These are phyloP conservation scores for Xiphorhynchus elegans DNA, from an alignment of 2,113 vertebrate genomes.

Conservation along the genomic window DNA sequence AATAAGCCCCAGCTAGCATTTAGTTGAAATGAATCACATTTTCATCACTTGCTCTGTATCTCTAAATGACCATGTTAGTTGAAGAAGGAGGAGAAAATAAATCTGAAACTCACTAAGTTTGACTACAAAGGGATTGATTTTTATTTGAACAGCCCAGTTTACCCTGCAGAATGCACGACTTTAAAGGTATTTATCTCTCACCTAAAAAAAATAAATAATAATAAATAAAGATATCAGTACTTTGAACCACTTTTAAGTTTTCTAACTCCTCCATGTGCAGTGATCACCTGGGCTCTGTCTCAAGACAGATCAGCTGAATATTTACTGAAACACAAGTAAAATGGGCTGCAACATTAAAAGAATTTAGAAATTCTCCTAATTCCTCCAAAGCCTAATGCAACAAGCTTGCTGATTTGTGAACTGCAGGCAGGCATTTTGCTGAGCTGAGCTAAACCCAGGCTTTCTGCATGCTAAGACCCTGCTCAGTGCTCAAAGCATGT, in stretches of 20 bases:
- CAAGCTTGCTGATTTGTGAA: neutral
- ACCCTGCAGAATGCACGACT: neutral
- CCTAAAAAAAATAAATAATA: neutral
- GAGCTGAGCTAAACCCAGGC: neutral
- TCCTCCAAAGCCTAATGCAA: fast-evolving
- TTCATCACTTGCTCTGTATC: neutral
- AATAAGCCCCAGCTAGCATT: neutral
- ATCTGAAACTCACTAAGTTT: neutral
- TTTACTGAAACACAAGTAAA: neutral
- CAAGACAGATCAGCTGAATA: neutral
- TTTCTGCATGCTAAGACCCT: neutral
- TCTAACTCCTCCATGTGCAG: neutral
- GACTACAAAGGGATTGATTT: neutral
- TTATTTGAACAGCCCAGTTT: neutral
- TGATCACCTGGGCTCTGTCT: neutral
- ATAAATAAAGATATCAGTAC: neutral
- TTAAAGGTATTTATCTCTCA: neutral
- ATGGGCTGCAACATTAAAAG: neutral
- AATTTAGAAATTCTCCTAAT: neutral
- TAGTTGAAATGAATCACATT: neutral
- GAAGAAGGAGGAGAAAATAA: neutral
- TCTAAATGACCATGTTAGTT: neutral
- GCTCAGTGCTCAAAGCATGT: neutral
- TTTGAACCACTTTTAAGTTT: neutral
- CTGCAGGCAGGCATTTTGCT: neutral